A percentile compares a stretch with the other conserved stretches of the same genome.
Conservation (phyloP, 2,888 invertebrate species). For the Lasioglossum pauxillum region DNA sequence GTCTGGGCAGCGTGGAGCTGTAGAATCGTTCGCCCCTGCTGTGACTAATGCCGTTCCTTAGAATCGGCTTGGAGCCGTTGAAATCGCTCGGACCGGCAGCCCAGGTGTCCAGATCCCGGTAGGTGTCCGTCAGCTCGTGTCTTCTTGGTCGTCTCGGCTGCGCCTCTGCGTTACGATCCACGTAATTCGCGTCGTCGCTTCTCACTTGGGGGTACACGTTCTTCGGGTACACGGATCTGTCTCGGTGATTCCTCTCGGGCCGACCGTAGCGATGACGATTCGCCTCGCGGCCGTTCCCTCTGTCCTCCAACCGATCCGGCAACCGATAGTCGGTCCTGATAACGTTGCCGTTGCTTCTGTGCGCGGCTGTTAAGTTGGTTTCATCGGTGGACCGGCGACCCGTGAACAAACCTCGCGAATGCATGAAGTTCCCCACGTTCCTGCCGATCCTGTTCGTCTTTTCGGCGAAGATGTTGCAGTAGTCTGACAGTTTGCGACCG, state of each 20-base stretch:
- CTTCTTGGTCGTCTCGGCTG: conserved; percentile 25
- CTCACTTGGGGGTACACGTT: conserved; percentile 27
- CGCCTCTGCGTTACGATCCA: conserved; percentile 24
- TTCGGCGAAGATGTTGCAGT: conserved; percentile 79
- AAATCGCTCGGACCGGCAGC: conserved; percentile 12
- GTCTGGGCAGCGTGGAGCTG: conserved; percentile 77
- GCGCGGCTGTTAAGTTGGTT: neutral
- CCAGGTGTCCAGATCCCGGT: conserved; percentile 37
- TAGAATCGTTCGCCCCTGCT: conserved; percentile 61
- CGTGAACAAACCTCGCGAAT: conserved; percentile 70
- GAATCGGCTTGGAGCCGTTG: conserved; percentile 56
- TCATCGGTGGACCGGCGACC: conserved; percentile 56
- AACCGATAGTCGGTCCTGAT: conserved; percentile 44
- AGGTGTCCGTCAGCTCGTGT: conserved; percentile 41
- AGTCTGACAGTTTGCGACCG: conserved; percentile 75
- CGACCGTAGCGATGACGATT: conserved; percentile 27
- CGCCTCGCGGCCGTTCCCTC: neutral
- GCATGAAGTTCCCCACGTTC: conserved; percentile 77
- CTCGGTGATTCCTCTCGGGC: conserved; percentile 13
- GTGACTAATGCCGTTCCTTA: conserved; percentile 59
- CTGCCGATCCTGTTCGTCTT: conserved; percentile 79
- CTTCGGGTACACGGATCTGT: conserved; percentile 27
- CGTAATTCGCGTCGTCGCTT: conserved; percentile 33
- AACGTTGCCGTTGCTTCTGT: conserved; percentile 61
- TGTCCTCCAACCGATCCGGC: conserved; percentile 3